Conservation (phyloP, 1,140 invertebrate species). For the Papilio polyxenes region DNA sequence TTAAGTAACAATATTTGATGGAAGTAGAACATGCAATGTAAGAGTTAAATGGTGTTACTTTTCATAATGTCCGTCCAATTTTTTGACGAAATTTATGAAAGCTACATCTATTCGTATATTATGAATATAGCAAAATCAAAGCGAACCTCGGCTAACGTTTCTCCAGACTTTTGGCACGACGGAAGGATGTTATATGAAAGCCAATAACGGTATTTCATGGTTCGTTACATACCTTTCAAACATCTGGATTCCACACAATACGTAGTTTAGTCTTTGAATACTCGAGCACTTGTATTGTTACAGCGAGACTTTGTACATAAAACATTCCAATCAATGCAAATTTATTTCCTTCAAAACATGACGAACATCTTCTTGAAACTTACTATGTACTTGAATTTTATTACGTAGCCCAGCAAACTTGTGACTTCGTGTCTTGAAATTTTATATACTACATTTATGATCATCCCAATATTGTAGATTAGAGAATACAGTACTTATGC, state of each 20-base stretch:
- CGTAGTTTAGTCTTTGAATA: conserved; percentile 35
- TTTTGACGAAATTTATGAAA: neutral
- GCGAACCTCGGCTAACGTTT: conserved; percentile 1
- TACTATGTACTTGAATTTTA: neutral
- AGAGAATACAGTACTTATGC: too few species aligned
- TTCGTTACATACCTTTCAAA: conserved; percentile 38
- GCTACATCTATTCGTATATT: neutral
- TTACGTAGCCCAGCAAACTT: neutral
- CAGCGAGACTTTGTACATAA: conserved; percentile 24
- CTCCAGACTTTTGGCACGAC: conserved; percentile 10
- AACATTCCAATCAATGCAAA: conserved; percentile 16
- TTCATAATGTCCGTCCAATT: too few species aligned
- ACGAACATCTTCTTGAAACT: neutral
- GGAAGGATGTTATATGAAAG: conserved; percentile 31
- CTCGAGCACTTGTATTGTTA: conserved; percentile 11
- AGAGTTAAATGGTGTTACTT: too few species aligned
- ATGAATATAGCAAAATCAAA: conserved; percentile 20
- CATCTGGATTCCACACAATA: conserved; percentile 32
- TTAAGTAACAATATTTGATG: neutral
- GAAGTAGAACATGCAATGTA: neutral
- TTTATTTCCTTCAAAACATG: neutral
- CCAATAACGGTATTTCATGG: conserved; percentile 33
- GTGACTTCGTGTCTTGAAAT: neutral
- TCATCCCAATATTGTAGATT: too few species aligned
- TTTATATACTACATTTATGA: too few species aligned